These are phyloP conservation scores for Pteruthius melanotis DNA, from an alignment of 2,113 vertebrate species.

Conservation along the genomic window DNA sequence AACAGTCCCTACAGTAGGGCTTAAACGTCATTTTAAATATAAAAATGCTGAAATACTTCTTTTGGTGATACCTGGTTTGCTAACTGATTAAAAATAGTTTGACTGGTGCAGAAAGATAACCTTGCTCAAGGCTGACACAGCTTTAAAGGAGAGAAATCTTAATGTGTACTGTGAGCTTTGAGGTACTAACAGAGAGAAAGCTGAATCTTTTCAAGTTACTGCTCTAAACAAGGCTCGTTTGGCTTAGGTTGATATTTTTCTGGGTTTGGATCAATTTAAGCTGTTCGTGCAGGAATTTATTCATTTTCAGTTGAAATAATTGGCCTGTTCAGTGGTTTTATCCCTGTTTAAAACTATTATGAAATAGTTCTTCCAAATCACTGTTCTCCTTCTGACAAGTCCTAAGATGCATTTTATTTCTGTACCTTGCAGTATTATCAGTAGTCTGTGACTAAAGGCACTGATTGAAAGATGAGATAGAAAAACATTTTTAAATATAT, in stretches of 20 bases:
- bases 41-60: background rate
- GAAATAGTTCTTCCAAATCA: background rate
- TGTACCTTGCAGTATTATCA: background rate
- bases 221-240: background rate
- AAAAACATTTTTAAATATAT: background rate
- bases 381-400: background rate
- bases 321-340: background rate
- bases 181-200: background rate
- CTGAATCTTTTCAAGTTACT: background rate
- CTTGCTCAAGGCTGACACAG: background rate
- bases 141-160: background rate
- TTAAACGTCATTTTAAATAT: background rate
- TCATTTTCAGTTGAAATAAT: background rate
- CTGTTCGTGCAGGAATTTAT: background rate
- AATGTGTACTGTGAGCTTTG: background rate
- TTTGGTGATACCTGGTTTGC: background rate
- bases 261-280: background rate
- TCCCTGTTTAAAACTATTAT: background rate
- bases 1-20: background rate
- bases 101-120: background rate
- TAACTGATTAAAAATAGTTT: background rate
- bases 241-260: background rate
- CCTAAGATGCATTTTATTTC: background rate
- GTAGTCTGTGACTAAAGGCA: background rate
- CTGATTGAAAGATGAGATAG: background rate